Evolutionary conservation across 1,140 invertebrate genomes (phyloP), one percentile per base, ranked within the genome.

Genomic region (Muscidifurax raptorellus): DNA sequence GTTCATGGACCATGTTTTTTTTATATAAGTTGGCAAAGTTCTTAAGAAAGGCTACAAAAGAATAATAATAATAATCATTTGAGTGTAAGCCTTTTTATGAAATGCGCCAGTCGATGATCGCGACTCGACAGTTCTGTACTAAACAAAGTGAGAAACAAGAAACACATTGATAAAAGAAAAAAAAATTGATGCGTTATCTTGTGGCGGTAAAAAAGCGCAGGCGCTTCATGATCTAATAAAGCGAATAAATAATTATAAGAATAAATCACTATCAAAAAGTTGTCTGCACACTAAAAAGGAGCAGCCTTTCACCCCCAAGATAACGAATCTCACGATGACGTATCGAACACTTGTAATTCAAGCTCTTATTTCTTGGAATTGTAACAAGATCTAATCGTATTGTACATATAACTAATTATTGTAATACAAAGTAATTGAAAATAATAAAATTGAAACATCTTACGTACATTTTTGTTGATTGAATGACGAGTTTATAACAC

Each of bases 351-450:
- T 36, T 82, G 52, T 72, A 79, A 78, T 85, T 87, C 72, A 79
- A 80, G 30, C 84, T 82, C 71, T 77, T 80, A 44, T 66, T 64
- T 64, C 85, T 84, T 80, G 22, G 36, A 79, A 83, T 28, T 84
- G n/a, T 85, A 82, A 85, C 77, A 47, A 82, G 80, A 85, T 83
- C 44, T 82, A 77, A 84, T 82, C 28, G 75, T 83, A 78, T 80
- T 86, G 87, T 86, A 85, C 79, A 87, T 87, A 86, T 76, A 47
- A 83, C 67, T 85, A 84, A 84, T 86, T 76, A 85, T 87, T 87
- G 86, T 87, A 87, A 86, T 87, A 86, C 82, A 71, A 87, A 82
- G 30, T 85, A 87, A 74, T 80, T 84, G 79, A 83, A 76, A 86
- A 79, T 81, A 87, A 83, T 87, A 86, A 87, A 86, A 67, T 67